A percentile compares a stretch with the other conserved stretches of the same genome.
phyloP scores from a whole-genome alignment of 2,888 invertebrate species.

The Hyposoter didymator region DNA sequence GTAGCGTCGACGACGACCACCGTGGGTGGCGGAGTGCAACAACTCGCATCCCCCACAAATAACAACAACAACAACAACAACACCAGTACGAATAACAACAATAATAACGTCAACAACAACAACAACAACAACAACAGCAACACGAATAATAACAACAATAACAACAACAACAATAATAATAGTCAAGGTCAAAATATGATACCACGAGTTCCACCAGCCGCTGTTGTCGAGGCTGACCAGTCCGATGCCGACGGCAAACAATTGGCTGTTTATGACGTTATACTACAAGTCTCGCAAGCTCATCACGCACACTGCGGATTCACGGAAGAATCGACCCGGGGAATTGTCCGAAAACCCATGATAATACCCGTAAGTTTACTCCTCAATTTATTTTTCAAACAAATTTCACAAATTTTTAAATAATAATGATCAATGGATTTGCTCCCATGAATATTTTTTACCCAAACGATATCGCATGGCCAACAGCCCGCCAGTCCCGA shows the following conservation, averaged over 20 bases:
- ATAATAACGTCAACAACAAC: constrained; percentile 81
- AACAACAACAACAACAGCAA: constrained; percentile 60
- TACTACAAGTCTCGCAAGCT: constrained; percentile 92
- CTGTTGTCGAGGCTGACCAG: constrained; percentile 84
- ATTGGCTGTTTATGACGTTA: constrained; percentile 91
- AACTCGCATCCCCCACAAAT: constrained; percentile 77
- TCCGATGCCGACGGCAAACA: constrained; percentile 86
- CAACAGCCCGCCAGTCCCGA: constrained; percentile 82
- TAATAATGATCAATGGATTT: no score
- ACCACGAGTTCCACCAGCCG: constrained; percentile 81
- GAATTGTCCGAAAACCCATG: constrained; percentile 89
- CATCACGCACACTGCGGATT: constrained; percentile 95
- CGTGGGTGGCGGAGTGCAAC: constrained; percentile 79
- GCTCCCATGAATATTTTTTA: background rate
- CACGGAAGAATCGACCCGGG: constrained; percentile 92
- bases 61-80: constrained; percentile 77
- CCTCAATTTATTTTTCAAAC: background rate
- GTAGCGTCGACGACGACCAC: constrained; percentile 84
- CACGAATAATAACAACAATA: constrained; percentile 70
- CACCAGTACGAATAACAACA: constrained; percentile 80
- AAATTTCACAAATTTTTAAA: background rate
- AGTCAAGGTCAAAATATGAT: constrained; percentile 82
- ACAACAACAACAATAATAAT: constrained; percentile 79
- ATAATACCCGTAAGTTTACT: constrained; percentile 85
- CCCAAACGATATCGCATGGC: background rate